These are phyloP conservation scores for Ibidorhyncha struthersii DNA, from an alignment of 2,113 vertebrate species.

Conservation along the genomic window DNA sequence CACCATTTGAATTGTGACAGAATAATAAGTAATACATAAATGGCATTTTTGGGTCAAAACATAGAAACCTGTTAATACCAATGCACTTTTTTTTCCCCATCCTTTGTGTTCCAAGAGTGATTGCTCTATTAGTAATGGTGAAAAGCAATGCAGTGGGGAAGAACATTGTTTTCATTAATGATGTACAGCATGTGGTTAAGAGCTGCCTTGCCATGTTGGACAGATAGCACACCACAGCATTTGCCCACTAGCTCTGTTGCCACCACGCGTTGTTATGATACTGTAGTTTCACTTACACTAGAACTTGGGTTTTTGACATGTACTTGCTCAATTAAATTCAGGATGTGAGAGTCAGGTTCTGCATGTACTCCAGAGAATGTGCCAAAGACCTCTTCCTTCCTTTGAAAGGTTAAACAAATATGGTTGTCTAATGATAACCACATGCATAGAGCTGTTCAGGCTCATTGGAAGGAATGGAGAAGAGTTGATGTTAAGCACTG, in stretches of 20 bases:
- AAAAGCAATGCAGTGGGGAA: neutral
- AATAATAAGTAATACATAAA: neutral
- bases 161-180: neutral
- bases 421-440: neutral
- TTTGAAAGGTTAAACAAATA: constrained; percentile 58
- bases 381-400: constrained; percentile 61
- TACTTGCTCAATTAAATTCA: constrained; percentile 21
- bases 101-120: neutral
- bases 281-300: neutral
- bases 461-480: neutral
- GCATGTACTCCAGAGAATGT: neutral
- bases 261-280: neutral
- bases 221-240: accelerated
- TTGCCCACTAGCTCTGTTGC: neutral
- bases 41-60: neutral
- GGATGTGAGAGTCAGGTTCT: constrained; percentile 44
- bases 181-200: neutral
- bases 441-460: neutral
- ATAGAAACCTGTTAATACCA: neutral
- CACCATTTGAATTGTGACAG: neutral
- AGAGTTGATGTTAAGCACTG: neutral
- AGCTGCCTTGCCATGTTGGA: neutral
- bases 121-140: neutral
- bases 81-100: neutral
- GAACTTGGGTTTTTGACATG: neutral